Evolutionary conservation across 2,113 vertebrate genomes (phyloP).

Genomic region (Upupa epops): DNA sequence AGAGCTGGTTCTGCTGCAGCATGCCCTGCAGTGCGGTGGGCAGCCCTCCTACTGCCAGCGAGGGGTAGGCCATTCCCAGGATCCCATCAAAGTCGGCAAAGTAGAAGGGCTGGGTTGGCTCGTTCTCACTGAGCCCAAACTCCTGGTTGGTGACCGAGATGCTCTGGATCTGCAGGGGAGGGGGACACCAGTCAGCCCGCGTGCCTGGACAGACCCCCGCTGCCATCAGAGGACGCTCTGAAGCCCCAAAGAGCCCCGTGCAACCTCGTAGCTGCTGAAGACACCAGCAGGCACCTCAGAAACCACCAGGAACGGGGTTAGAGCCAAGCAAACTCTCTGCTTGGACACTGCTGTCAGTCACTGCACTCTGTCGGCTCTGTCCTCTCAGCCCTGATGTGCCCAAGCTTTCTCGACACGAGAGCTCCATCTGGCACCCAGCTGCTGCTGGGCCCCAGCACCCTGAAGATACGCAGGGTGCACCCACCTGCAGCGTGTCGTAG

Average conservation of each 20-base stretch:
- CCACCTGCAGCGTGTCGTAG: conserved; percentile 74
- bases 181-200: background rate
- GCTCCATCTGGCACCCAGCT: background rate
- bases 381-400: background rate
- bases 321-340: background rate
- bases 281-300: background rate
- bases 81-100: conserved; percentile 70
- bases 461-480: background rate
- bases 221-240: background rate
- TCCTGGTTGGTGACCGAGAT: conserved; percentile 74
- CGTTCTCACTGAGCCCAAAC: conserved; percentile 74
- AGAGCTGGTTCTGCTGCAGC: conserved; percentile 69
- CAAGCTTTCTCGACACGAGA: background rate
- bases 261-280: background rate
- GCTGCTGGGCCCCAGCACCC: background rate
- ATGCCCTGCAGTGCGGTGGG: conserved; percentile 36
- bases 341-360: too few species aligned
- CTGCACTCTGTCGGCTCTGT: too few species aligned
- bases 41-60: background rate
- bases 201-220: fast-evolving
- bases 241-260: background rate
- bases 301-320: background rate
- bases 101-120: conserved; percentile 68
- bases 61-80: conserved; percentile 71
- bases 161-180: conserved; percentile 70